Conservation (phyloP, 1,140 invertebrate species). For the Campodea augens region DNA sequence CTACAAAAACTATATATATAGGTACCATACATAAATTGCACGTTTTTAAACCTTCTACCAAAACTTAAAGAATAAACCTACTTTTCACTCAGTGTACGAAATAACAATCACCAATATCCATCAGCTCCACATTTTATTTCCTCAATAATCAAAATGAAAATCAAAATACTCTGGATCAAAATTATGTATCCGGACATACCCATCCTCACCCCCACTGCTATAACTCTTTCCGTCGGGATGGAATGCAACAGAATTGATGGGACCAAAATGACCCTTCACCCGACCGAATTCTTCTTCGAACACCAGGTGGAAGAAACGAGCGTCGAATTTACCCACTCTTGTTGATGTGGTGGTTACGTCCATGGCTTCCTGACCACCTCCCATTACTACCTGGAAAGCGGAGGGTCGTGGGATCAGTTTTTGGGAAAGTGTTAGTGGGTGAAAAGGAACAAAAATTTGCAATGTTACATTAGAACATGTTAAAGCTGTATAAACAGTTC, state of each 20-base stretch:
- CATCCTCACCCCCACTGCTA: conserved; percentile 94
- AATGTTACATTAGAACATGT: too few species aligned
- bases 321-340: conserved; percentile 92
- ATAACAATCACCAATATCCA: too few species aligned
- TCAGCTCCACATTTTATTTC: too few species aligned
- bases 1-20: too few species aligned
- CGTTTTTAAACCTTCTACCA: too few species aligned
- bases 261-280: conserved; percentile 98
- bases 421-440: neutral
- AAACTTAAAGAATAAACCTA: too few species aligned
- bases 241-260: conserved; percentile 95
- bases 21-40: too few species aligned
- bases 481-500: too few species aligned
- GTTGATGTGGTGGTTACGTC: conserved; percentile 95
- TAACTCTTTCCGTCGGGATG: conserved; percentile 96
- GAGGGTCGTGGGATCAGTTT: neutral
- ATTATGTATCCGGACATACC: conserved; percentile 86
- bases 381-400: conserved; percentile 52
- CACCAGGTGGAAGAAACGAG: conserved; percentile 93
- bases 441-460: too few species aligned
- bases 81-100: too few species aligned
- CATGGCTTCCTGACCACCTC: conserved; percentile 97
- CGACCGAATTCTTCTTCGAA: conserved; percentile 98
- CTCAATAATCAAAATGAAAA: conserved; percentile 70
- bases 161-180: conserved; percentile 96